Evolutionary conservation across 2,888 invertebrate species (phyloP).

Genomic region (Nomada goodeniana): DNA sequence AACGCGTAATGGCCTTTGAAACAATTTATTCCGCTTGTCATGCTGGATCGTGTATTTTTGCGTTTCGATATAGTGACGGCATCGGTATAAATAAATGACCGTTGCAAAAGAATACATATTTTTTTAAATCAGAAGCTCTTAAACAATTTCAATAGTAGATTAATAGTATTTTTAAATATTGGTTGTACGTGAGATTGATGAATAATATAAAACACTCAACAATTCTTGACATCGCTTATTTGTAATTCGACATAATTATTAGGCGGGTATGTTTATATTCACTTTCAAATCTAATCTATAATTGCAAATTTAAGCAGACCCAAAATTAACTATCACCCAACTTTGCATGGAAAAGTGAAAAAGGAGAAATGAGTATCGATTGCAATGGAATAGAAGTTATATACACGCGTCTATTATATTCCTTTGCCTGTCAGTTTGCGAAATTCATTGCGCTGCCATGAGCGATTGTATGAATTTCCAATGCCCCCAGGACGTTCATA

Average conservation of each 20-base stretch:
- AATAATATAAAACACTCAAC: too few relatives aligned
- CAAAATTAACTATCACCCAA: slow-evolving; percentile 32
- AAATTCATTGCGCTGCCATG: slow-evolving; percentile 18
- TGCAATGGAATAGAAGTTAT: slow-evolving; percentile 13
- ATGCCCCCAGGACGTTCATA: slow-evolving; percentile 14
- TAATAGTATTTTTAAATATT: too few relatives aligned
- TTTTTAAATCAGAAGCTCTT: too few relatives aligned
- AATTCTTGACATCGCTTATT: too few relatives aligned
- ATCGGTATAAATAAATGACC: too few relatives aligned
- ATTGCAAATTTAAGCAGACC: too few relatives aligned
- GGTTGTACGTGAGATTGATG: too few relatives aligned
- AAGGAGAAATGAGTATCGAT: slow-evolving; percentile 31
- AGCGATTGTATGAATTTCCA: slow-evolving; percentile 17
- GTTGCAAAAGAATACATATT: too few relatives aligned
- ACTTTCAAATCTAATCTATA: too few relatives aligned
- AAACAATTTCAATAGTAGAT: too few relatives aligned
- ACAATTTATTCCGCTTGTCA: slow-evolving; percentile 64
- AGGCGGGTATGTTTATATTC: too few relatives aligned
- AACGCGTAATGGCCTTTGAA: slow-evolving; percentile 59
- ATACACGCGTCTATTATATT: slow-evolving; percentile 21
- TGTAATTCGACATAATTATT: too few relatives aligned
- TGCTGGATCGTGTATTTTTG: slow-evolving; percentile 35
- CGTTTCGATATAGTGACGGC: slow-evolving; percentile 21
- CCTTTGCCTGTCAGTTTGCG: slow-evolving; percentile 3
- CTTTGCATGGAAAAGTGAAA: slow-evolving; percentile 23